Evolutionary conservation across 2,797 vertebrate genomes (phyloP).

Genomic region (Darevskia nairensis): DNA sequence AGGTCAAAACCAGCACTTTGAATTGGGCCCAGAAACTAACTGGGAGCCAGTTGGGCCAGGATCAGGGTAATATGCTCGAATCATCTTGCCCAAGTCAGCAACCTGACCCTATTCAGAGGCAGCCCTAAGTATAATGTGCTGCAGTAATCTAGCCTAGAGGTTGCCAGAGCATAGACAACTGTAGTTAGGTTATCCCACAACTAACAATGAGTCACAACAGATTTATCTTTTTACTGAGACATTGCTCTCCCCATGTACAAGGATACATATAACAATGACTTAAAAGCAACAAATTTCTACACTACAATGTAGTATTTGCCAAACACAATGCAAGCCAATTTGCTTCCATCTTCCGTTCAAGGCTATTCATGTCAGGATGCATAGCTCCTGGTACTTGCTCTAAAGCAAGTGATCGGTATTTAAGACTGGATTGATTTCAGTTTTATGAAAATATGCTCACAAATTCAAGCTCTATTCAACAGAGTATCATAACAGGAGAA

Average conservation of each 20-base stretch:
- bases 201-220: not conserved
- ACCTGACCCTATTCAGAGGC: too few relatives aligned
- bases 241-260: not conserved
- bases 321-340: not conserved
- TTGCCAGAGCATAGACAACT: too few relatives aligned
- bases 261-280: not conserved
- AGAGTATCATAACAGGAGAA: not conserved
- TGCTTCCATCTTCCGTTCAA: not conserved
- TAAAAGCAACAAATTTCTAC: not conserved
- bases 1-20: too few relatives aligned
- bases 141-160: too few relatives aligned
- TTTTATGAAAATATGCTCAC: not conserved
- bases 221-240: not conserved
- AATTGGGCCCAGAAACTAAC: too few relatives aligned
- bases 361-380: not conserved
- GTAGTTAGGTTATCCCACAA: not conserved
- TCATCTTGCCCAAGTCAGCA: too few relatives aligned
- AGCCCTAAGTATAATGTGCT: too few relatives aligned
- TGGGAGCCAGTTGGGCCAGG: too few relatives aligned
- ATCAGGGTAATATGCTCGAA: too few relatives aligned
- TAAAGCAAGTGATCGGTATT: not conserved
- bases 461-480: not conserved
- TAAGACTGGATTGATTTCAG: not conserved
- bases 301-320: not conserved
- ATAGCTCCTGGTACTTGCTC: not conserved